Evolutionary conservation across 2,113 vertebrate genomes (phyloP).

Genomic region (Labrus mixtus): DNA sequence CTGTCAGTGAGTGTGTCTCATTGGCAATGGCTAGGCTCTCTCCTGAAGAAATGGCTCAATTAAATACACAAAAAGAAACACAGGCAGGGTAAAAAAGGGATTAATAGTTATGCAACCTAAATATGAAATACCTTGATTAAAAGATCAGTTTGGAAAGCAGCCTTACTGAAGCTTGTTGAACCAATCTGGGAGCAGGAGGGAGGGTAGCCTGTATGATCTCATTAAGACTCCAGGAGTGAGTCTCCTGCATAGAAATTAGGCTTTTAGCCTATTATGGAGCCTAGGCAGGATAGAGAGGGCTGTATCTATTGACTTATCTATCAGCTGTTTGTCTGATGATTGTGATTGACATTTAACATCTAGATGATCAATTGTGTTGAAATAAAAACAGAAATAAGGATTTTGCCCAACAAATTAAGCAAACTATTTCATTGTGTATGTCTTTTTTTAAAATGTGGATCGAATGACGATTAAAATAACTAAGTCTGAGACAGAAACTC

Average conservation of each 20-base stretch:
- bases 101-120: conserved; percentile 29
- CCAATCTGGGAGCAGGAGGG: conserved; percentile 22
- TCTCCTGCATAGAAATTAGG: conserved; percentile 67
- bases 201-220: conserved; percentile 63
- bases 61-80: conserved; percentile 51
- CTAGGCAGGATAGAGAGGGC: neutral
- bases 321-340: conserved; percentile 43
- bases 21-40: conserved; percentile 19
- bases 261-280: conserved; percentile 51
- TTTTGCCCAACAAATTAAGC: too few relatives aligned
- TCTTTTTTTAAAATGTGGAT: too few relatives aligned
- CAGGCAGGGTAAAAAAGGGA: conserved; percentile 17
- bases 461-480: too few relatives aligned
- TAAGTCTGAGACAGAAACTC: too few relatives aligned
- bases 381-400: too few relatives aligned
- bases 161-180: conserved; percentile 37
- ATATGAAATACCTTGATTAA: conserved; percentile 64
- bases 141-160: conserved; percentile 43
- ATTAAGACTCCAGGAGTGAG: conserved; percentile 54
- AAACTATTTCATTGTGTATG: neutral
- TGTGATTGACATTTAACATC: conserved; percentile 31
- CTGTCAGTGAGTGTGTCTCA: conserved; percentile 31
- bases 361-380: conserved; percentile 14
- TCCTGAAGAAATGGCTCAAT: conserved; percentile 55
- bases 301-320: conserved; percentile 49